phyloP scores from a whole-genome alignment of 2,113 vertebrate genomes.

The Platycercus adscitus region DNA sequence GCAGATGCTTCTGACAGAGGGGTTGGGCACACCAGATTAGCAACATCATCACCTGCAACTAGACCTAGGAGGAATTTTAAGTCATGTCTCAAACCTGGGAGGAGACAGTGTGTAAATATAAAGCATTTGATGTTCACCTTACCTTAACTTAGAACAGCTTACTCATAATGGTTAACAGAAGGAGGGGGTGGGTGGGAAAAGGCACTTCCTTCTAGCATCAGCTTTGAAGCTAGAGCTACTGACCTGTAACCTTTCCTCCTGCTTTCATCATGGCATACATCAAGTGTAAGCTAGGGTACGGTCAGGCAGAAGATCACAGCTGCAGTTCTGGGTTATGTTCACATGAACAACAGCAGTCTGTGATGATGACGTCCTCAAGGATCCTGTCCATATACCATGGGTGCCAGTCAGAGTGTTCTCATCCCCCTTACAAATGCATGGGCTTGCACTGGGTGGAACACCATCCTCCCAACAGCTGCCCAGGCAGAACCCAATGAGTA shows the following conservation, averaged over 20 bases:
- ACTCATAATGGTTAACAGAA: not conserved
- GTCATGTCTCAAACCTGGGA: not conserved
- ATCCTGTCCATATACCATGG: accelerated
- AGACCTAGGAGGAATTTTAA: not conserved
- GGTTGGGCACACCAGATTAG: not conserved
- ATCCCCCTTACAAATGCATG: accelerated
- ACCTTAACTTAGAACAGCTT: not conserved
- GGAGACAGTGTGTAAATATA: not conserved
- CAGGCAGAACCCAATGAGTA: not conserved
- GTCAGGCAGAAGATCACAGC: not conserved
- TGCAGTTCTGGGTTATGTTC: not conserved
- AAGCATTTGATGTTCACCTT: not conserved
- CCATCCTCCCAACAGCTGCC: not conserved
- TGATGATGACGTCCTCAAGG: not conserved
- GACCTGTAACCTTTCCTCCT: not conserved
- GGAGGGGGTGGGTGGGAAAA: not conserved
- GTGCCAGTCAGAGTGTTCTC: not conserved
- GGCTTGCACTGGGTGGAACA: not conserved
- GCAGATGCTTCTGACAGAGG: not conserved
- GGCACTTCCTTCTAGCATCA: not conserved
- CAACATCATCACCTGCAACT: not conserved
- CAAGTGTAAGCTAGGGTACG: accelerated
- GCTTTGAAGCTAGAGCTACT: not conserved
- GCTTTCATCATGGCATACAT: not conserved
- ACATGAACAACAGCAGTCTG: not conserved